Evolutionary conservation across 2,888 invertebrate species (phyloP).

Genomic region (Tricholauxania praeusta): DNA sequence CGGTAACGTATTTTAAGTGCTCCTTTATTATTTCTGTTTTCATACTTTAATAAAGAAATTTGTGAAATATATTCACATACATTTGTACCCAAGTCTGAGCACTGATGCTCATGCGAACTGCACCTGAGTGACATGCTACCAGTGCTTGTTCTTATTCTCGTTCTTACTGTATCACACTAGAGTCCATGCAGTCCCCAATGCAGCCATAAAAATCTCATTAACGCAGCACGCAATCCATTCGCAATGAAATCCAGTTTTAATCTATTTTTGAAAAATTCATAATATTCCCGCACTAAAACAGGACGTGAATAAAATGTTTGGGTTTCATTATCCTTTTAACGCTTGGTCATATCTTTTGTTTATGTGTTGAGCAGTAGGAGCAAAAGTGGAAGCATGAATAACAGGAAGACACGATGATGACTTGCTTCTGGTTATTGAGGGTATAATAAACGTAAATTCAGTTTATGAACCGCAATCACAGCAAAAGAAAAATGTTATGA

Average conservation of each 20-base stretch:
- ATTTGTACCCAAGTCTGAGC: no score
- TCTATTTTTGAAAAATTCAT: constrained; percentile 28
- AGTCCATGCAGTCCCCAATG: no score
- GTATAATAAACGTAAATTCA: constrained; percentile 58
- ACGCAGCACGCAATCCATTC: constrained; percentile 10
- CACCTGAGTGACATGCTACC: no score
- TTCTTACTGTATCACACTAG: no score
- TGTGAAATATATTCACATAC: no score
- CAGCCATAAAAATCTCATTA: constrained; percentile 16
- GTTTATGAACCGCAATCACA: constrained; percentile 55
- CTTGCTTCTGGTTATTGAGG: not conserved
- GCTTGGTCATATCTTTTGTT: constrained; percentile 17
- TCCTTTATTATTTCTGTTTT: no score
- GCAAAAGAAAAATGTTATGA: constrained; percentile 23
- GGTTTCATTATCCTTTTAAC: constrained; percentile 21
- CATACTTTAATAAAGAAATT: no score
- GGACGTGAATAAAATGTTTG: constrained; percentile 20
- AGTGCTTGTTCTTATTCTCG: no score
- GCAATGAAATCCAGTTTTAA: constrained; percentile 15
- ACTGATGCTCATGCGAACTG: no score
- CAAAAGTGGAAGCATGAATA: not conserved
- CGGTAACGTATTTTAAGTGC: no score
- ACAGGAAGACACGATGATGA: not conserved
- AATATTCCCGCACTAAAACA: constrained; percentile 2
- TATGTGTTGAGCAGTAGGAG: not conserved